These are phyloP conservation scores for Cistogaster globosa DNA, from an alignment of 2,888 invertebrate genomes.

Conservation along the genomic window DNA sequence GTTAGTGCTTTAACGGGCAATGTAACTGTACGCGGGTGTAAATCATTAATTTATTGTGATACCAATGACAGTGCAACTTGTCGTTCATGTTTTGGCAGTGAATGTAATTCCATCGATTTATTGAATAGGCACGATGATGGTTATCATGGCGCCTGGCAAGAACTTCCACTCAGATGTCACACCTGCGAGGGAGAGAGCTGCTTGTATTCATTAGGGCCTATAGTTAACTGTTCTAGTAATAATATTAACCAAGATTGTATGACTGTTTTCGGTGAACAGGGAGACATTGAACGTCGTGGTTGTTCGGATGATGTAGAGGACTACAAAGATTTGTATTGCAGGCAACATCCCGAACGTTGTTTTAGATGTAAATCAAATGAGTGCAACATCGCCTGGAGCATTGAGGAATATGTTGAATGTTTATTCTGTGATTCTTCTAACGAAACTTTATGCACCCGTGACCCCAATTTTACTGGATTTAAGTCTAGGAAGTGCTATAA, in stretches of 20 bases:
- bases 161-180: slow-evolving; percentile 78
- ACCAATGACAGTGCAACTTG: slow-evolving; percentile 76
- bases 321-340: slow-evolving; percentile 78
- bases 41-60: slow-evolving; percentile 76
- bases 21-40: slow-evolving; percentile 79
- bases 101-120: slow-evolving; percentile 79
- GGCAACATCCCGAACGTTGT: slow-evolving; percentile 75
- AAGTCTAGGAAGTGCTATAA: slow-evolving; percentile 76
- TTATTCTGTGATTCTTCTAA: slow-evolving; percentile 77
- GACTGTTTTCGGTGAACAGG: slow-evolving; percentile 77
- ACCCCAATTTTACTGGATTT: slow-evolving; percentile 72
- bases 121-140: slow-evolving; percentile 77
- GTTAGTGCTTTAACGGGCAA: slow-evolving; percentile 74
- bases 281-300: slow-evolving; percentile 77
- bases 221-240: slow-evolving; percentile 71
- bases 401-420: slow-evolving; percentile 75
- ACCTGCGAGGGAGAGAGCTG: slow-evolving; percentile 78
- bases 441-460: slow-evolving; percentile 72
- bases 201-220: slow-evolving; percentile 76
- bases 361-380: slow-evolving; percentile 80
- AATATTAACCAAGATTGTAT: slow-evolving; percentile 78
- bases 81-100: slow-evolving; percentile 76
- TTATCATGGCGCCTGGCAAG: slow-evolving; percentile 79
- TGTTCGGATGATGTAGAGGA: slow-evolving; percentile 79
- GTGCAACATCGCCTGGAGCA: slow-evolving; percentile 78